Evolutionary conservation across 2,888 invertebrate genomes (phyloP).

Genomic region (Trachelus iudaicus): DNA sequence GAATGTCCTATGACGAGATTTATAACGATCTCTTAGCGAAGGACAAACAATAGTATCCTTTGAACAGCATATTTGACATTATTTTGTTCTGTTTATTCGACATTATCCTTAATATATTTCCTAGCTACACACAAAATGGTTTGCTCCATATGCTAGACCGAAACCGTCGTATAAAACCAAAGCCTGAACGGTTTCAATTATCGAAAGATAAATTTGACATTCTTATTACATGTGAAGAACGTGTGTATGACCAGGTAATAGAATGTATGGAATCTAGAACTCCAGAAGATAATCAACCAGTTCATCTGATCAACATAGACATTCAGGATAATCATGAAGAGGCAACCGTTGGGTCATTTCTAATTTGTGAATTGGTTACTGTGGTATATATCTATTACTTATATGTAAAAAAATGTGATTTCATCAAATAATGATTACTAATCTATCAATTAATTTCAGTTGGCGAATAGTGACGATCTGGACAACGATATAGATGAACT

Average conservation of each 20-base stretch:
- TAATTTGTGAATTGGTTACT: slow-evolving; percentile 95
- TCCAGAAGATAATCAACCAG: slow-evolving; percentile 85
- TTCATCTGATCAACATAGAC: slow-evolving; percentile 97
- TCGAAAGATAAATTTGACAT: slow-evolving; percentile 93
- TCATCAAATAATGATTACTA: slow-evolving; percentile 7
- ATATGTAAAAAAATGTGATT: slow-evolving; percentile 19
- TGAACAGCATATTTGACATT: too few species aligned
- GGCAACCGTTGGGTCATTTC: slow-evolving; percentile 97
- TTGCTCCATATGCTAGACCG: slow-evolving; percentile 97
- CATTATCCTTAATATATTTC: slow-evolving; percentile 45
- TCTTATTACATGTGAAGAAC: slow-evolving; percentile 96
- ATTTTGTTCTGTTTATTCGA: slow-evolving; percentile 11
- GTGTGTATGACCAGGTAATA: slow-evolving; percentile 98
- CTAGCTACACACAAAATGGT: slow-evolving; percentile 96
- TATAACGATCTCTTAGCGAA: slow-evolving; percentile 91
- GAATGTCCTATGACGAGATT: slow-evolving; percentile 94
- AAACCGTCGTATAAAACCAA: slow-evolving; percentile 93
- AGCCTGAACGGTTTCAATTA: slow-evolving; percentile 94
- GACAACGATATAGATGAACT: slow-evolving; percentile 98
- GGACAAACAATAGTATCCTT: slow-evolving; percentile 88
- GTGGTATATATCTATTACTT: slow-evolving; percentile 68
- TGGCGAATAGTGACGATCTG: slow-evolving; percentile 90
- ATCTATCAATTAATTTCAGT: slow-evolving; percentile 66
- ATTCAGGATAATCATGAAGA: slow-evolving; percentile 99
- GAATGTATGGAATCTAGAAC: slow-evolving; percentile 90